Conservation (phyloP, 2,113 vertebrate species). For the Zosterops japonicus region DNA sequence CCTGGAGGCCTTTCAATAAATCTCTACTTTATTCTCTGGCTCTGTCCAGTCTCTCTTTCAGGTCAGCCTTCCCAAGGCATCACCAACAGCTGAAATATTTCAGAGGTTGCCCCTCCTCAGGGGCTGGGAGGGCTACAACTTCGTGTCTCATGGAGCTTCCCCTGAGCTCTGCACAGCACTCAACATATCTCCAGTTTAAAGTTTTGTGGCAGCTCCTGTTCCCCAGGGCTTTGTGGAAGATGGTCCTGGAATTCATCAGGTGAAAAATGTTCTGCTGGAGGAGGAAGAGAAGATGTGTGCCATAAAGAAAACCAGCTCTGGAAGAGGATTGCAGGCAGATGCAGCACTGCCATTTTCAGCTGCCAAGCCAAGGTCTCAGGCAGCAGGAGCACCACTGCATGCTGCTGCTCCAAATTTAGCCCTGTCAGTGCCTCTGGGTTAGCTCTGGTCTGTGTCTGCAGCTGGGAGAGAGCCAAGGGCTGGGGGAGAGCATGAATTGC, state of each 20-base stretch:
- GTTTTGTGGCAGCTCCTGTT: background rate
- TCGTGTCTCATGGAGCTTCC: no score
- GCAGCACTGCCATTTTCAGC: background rate
- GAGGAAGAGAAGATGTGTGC: background rate
- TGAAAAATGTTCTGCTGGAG: background rate
- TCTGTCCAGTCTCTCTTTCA: no score
- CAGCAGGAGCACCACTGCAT: background rate
- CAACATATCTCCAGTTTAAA: background rate
- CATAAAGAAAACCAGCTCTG: background rate
- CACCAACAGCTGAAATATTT: background rate
- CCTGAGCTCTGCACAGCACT: background rate
- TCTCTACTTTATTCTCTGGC: no score
- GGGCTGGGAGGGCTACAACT: rapidly evolving
- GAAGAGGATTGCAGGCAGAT: background rate
- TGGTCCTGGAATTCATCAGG: background rate
- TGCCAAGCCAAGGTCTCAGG: background rate
- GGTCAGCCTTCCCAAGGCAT: background rate
- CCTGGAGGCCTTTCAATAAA: no score
- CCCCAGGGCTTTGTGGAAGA: background rate
- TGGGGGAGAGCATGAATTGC: background rate
- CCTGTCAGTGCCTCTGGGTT: background rate
- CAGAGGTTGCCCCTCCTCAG: background rate
- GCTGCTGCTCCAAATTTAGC: background rate
- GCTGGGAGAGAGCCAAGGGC: background rate
- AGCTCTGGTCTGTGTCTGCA: background rate